Evolutionary conservation across 2,113 vertebrate species (phyloP), one percentile per base, ranked within the genome.

Genomic region (Terrapene triunguis): DNA sequence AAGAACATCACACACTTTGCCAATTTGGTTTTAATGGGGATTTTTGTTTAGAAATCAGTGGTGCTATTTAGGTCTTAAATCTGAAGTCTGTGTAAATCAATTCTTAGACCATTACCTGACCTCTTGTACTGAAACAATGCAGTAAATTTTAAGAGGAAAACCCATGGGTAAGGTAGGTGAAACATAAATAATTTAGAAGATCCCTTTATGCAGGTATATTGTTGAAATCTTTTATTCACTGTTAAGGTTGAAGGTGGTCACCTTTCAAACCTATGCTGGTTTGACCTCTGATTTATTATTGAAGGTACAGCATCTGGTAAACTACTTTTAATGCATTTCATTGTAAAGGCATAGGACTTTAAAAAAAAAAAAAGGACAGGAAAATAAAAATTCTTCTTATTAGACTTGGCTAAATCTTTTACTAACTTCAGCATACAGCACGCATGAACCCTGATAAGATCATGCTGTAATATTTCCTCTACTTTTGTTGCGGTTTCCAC

Each of bases 401-500:
- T 94, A 80, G 38, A 38, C 42, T 88, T 85, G 53, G 82, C 57
- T 53, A 32, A 88, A 84, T 25, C 65, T 80, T 96, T 47, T 50
- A 11, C 1, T 21, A 78, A 29, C 84, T 97, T 95, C 96, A 95
- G 25, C 42, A 47, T 87, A 0, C 48, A 87, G 82, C 6, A 0
- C 92, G 54, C 96, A 84, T 96, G 90, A 97, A 94, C 82, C 59
- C 94, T 96, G 94, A 95, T 97, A 93, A 97, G 57, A 69, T 95
- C 87, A 19, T 98, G 44, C 57, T 96, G 89, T 84, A 85, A 79
- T 95, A 90, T 85, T 81, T 69, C 69, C 92, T 1, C 91, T 85
- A 80, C 72, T 94, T 38, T 72, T 95, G 59, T 96, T 97, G 94
- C 65, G 87, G 84, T 93, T 94, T 88, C 83, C 42, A 88, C 53